Base-by-base conservation (phyloP, 2,797 vertebrate genomes). In the Xenentodon cancila region DNA sequence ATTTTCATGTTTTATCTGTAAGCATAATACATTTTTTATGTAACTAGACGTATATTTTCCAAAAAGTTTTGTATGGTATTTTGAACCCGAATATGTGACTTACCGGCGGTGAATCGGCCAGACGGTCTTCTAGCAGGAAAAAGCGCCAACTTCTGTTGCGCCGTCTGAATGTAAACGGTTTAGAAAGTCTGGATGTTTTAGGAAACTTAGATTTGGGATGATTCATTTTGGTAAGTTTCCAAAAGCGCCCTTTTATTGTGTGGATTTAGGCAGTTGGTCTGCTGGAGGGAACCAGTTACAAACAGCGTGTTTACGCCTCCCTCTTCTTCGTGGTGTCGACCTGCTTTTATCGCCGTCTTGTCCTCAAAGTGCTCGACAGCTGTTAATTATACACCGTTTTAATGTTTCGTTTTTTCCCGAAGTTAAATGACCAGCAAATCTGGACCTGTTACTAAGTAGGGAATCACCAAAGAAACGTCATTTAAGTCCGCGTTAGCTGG, bases 61-160 rank as follows among this genome's bases (percentile, higher is more conserved):
- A 0, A 15, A 18, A 5, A 22, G 47, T 50, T 25, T 5, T 4
- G 1, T n/a, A 1, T 15, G 37, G 21, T 53, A 25, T 53, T 61
- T 47, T 22, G 1, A 18, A 0, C 3, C 53, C 4, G 13, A 12
- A 20, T 5, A 21, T 11, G 11, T 15, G 46, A 61, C 53, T 9
- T 3, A 13, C 77, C 27, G 89, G 87, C 89, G 25, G 3, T 22
- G 46, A 0, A 48, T 58, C 20, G 22, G 62, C 2, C 78, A 47
- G 16, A 1, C 53, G 45, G 60, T 77, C 81, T 67, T 82, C 62
- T 52, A 54, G 71, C 71, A 69, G 88, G 89, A 94, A 94, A 94
- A 94, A 93, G 88, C 94, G 94, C 93, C 92, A 94, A 94, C 75
- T 93, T 91, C 74, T 86, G 71, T 77, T 34, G 57, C 59, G 34